Conservation (phyloP, 1,140 invertebrate species). For the Atta colombica region DNA sequence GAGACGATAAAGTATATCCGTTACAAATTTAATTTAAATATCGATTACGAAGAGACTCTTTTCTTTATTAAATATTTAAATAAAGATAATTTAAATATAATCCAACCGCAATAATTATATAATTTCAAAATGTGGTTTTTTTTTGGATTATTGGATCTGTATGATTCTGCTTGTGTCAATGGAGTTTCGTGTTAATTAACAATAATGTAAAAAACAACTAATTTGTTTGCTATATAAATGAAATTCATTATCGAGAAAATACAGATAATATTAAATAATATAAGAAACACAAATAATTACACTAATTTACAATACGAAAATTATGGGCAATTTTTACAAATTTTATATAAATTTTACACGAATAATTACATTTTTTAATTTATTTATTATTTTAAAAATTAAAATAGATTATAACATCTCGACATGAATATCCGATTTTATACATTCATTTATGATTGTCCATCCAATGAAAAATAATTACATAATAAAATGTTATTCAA, state of each 20-base stretch:
- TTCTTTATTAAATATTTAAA: neutral
- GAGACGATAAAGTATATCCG: neutral
- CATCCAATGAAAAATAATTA: neutral
- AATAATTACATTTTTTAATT: conserved; percentile 8
- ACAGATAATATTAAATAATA: neutral
- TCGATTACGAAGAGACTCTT: neutral
- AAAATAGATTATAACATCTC: neutral
- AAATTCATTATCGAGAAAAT: neutral
- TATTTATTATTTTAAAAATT: neutral
- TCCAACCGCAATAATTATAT: too few species aligned
- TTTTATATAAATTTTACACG: neutral
- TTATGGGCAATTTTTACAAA: neutral
- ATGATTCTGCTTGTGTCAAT: neutral
- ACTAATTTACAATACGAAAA: neutral
- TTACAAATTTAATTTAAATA: neutral
- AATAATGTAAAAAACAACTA: neutral
- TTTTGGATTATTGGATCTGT: neutral
- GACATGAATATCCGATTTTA: neutral
- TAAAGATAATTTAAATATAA: neutral
- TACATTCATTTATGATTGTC: neutral
- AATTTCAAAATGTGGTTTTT: neutral
- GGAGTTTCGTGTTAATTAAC: neutral
- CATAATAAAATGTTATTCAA: neutral
- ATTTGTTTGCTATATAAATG: neutral
- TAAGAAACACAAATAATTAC: neutral